A percentile compares a stretch with the other conserved stretches of the same genome.
These are phyloP conservation scores for Carassius gibelio DNA, from an alignment of 2,113 vertebrate species.

Conservation along the genomic window DNA sequence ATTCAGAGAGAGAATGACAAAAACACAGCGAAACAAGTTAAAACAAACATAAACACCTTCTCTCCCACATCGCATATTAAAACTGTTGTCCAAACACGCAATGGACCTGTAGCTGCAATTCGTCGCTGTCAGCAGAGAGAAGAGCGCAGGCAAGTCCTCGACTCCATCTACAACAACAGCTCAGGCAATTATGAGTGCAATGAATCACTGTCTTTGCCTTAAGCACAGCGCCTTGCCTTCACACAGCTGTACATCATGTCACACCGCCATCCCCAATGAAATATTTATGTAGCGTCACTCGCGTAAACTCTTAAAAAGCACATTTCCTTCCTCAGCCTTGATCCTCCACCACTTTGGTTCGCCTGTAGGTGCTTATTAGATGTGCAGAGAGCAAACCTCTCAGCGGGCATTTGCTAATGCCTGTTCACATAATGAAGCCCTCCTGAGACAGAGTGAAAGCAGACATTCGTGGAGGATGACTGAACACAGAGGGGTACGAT, in stretches of 20 bases:
- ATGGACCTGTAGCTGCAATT: slow-evolving; percentile 15
- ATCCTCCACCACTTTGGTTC: slow-evolving; percentile 31
- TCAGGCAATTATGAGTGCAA: slow-evolving; percentile 69
- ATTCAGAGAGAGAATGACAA: background rate
- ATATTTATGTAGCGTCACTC: slow-evolving; percentile 56
- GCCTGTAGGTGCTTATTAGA: slow-evolving; percentile 51
- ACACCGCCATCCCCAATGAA: slow-evolving; percentile 51
- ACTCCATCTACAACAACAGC: slow-evolving; percentile 39
- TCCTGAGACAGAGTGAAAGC: slow-evolving; percentile 43
- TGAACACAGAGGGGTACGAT: slow-evolving; percentile 33
- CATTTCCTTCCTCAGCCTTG: slow-evolving; percentile 39
- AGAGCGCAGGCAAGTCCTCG: slow-evolving; percentile 5
- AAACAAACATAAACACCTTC: slow-evolving; percentile 11
- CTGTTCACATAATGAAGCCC: slow-evolving; percentile 51
- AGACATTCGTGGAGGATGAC: slow-evolving; percentile 50
- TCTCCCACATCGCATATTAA: slow-evolving; percentile 1
- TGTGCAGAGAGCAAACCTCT: slow-evolving; percentile 46
- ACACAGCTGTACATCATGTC: slow-evolving; percentile 60
- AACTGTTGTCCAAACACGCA: background rate
- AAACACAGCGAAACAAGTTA: background rate
- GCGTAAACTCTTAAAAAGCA: slow-evolving; percentile 44
- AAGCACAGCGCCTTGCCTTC: slow-evolving; percentile 58
- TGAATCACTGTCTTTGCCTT: slow-evolving; percentile 65
- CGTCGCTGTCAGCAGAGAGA: background rate
- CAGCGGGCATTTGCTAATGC: slow-evolving; percentile 50